Evolutionary conservation across 2,797 vertebrate species (phyloP).

Genomic region (Ctenochaetus hawaiiensis): DNA sequence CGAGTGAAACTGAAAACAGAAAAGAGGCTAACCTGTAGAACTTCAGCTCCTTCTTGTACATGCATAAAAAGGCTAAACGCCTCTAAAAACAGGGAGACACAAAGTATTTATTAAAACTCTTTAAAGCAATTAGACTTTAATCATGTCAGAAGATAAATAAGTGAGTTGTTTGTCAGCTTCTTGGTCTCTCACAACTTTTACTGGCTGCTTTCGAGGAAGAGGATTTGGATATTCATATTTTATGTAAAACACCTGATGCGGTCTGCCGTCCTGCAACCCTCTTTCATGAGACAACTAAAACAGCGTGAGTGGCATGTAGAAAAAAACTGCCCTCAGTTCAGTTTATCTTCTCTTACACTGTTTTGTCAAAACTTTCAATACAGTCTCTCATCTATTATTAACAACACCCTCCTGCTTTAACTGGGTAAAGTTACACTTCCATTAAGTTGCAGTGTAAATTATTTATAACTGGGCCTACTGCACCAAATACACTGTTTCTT

Average conservation of each 20-base stretch:
- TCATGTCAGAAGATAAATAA: neutral
- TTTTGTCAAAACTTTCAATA: neutral
- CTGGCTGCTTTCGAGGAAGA: neutral
- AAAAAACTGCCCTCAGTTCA: no score
- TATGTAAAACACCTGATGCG: constrained; percentile 60
- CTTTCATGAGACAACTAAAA: neutral
- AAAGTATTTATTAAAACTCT: neutral
- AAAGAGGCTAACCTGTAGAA: neutral
- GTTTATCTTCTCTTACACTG: neutral
- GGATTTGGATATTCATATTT: constrained; percentile 60
- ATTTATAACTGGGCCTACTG: constrained; percentile 48
- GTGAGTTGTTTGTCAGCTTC: neutral
- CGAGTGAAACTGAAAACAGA: constrained; percentile 88
- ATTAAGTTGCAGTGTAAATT: constrained; percentile 53
- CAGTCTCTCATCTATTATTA: constrained; percentile 56
- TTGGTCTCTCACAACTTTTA: neutral
- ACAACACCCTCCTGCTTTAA: constrained; percentile 4
- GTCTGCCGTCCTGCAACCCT: neutral
- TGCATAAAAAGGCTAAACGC: neutral
- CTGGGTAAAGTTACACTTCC: constrained; percentile 46
- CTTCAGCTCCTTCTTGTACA: neutral
- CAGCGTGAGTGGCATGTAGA: neutral
- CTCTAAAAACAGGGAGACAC: neutral
- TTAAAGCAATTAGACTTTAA: neutral
- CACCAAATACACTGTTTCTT: constrained; percentile 22